Conservation (phyloP, 1,140 invertebrate genomes). For the Octopus bimaculoides region DNA sequence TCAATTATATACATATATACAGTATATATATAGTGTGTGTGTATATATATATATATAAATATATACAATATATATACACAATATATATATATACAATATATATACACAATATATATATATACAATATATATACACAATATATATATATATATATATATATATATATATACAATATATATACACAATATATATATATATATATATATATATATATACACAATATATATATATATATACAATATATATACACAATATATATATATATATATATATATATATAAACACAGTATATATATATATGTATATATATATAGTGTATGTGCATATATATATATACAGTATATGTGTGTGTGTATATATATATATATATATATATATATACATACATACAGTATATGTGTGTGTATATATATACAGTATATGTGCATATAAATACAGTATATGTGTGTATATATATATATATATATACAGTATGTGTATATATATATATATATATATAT, state of each 20-base stretch:
- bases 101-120: not conserved
- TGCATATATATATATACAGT: not conserved
- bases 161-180: not conserved
- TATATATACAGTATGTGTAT: not conserved
- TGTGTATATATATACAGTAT: not conserved
- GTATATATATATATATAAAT: not conserved
- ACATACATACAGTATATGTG: not conserved
- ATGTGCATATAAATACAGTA: not conserved
- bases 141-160: too few species aligned
- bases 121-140: not conserved
- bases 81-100: not conserved
- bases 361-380: not conserved
- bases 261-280: constrained; percentile 4
- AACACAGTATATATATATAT: not conserved
- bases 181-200: not conserved
- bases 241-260: not conserved
- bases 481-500: not conserved
- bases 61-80: not conserved
- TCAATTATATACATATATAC: too few species aligned
- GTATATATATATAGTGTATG: not conserved
- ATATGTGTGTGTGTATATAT: not conserved
- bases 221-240: not conserved
- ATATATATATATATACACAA: not conserved
- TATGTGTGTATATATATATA: not conserved
- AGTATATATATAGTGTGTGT: not conserved